Conservation (phyloP, 2,888 invertebrate species). For the Baccha elongata region DNA sequence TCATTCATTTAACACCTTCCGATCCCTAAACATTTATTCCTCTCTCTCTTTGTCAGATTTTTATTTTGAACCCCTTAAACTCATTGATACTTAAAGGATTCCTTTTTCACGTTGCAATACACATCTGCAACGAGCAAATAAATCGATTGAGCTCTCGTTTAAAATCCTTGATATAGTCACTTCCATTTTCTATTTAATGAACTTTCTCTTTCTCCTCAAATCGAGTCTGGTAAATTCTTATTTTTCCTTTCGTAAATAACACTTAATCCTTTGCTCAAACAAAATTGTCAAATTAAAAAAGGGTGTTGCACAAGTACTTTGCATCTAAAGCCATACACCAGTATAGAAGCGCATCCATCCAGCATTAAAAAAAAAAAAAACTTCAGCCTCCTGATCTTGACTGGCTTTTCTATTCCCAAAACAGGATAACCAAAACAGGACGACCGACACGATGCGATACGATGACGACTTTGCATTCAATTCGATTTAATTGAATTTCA, state of each 20-base stretch:
- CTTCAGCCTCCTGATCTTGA: conserved; percentile 8
- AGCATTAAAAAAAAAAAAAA: conserved; percentile 15
- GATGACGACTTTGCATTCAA: conserved; percentile 47
- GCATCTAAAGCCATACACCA: conserved; percentile 40
- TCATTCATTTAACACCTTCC: conserved; percentile 18
- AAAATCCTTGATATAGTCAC: conserved; percentile 1
- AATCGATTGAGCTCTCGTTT: not conserved
- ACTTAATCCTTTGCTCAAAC: conserved; percentile 65
- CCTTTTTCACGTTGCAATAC: not conserved
- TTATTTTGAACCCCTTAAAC: not conserved
- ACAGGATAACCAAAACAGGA: not conserved
- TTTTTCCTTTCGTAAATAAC: conserved; percentile 44
- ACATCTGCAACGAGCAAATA: not conserved
- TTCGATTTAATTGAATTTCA: conserved; percentile 70
- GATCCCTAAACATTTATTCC: not conserved
- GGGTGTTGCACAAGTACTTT: conserved; percentile 60
- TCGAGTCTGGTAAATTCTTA: not conserved
- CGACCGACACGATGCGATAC: not conserved
- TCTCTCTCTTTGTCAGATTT: no score
- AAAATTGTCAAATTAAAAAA: conserved; percentile 34
- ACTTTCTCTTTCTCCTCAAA: not conserved
- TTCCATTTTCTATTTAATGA: conserved; percentile 7
- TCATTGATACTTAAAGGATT: no score
- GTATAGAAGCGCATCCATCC: conserved; percentile 13
- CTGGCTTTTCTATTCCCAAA: not conserved